phyloP scores from a whole-genome alignment of 2,888 invertebrate species.

The Acanthoscelides obtectus region DNA sequence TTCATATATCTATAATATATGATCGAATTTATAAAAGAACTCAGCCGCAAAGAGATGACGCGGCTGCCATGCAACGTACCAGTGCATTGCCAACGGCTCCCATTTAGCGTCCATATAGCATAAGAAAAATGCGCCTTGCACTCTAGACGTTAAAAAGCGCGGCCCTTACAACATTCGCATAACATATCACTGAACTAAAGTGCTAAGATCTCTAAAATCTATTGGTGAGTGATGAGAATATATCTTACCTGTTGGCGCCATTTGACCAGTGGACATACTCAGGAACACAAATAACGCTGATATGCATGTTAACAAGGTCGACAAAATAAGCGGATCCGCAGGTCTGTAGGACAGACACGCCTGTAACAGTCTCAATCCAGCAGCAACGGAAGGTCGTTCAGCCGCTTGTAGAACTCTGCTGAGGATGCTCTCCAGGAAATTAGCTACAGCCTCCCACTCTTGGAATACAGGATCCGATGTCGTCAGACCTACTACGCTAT shows the following conservation, averaged over 20 bases:
- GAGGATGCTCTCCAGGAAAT: conserved; percentile 76
- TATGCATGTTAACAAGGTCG: conserved; percentile 83
- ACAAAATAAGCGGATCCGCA: conserved; percentile 74
- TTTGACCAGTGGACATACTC: conserved; percentile 79
- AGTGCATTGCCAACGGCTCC: too few species aligned
- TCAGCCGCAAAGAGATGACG: too few species aligned
- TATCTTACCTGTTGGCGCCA: conserved; percentile 49
- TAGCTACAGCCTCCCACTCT: conserved; percentile 80
- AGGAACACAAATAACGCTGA: conserved; percentile 89
- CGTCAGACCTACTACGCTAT: conserved; percentile 41
- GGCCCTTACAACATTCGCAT: neutral
- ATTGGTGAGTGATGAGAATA: neutral
- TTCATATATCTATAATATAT: too few species aligned
- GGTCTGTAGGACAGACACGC: conserved; percentile 73
- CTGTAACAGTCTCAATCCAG: conserved; percentile 73
- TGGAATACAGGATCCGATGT: conserved; percentile 65
- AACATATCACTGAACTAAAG: neutral
- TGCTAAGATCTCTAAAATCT: neutral
- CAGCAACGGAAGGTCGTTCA: conserved; percentile 69
- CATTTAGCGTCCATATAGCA: too few species aligned
- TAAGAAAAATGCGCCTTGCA: too few species aligned
- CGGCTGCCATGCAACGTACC: too few species aligned
- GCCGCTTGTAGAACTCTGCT: conserved; percentile 69
- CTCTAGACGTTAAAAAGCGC: too few species aligned
- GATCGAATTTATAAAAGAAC: too few species aligned